A percentile compares a stretch with the other conserved stretches of the same genome.
phyloP scores from a whole-genome alignment of 2,113 vertebrate genomes.

The Erythrocercus mccallii region DNA sequence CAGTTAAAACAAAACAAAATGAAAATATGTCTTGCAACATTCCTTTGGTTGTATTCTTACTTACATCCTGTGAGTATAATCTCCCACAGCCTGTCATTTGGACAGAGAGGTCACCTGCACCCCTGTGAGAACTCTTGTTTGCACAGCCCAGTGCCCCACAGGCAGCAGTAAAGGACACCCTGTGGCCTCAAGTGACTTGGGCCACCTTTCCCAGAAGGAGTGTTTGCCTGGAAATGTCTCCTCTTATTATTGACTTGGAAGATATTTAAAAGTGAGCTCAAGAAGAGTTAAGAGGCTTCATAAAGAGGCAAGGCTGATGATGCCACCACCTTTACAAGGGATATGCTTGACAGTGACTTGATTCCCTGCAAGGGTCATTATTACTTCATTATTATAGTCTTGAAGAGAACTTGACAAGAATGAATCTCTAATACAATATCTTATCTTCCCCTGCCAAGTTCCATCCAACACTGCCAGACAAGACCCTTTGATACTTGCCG shows the following conservation, averaged over 20 bases:
- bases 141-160: neutral
- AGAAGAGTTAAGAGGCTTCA: neutral
- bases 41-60: neutral
- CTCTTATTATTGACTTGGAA: neutral
- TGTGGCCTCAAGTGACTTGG: fast-evolving
- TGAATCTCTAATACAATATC: neutral
- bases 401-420: neutral
- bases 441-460: neutral
- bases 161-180: neutral
- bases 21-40: neutral
- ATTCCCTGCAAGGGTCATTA: neutral
- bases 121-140: neutral
- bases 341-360: neutral
- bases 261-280: neutral
- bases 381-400: neutral
- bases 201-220: neutral
- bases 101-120: neutral
- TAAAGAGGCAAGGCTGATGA: neutral
- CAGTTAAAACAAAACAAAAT: neutral
- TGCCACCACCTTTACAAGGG: neutral
- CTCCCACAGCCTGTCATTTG: neutral
- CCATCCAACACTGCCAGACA: fast-evolving
- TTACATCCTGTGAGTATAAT: neutral
- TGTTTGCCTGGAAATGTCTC: neutral
- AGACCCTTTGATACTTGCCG: neutral